Evolutionary conservation across 1,140 invertebrate genomes (phyloP).

Genomic region (Caenorhabditis briggsae): DNA sequence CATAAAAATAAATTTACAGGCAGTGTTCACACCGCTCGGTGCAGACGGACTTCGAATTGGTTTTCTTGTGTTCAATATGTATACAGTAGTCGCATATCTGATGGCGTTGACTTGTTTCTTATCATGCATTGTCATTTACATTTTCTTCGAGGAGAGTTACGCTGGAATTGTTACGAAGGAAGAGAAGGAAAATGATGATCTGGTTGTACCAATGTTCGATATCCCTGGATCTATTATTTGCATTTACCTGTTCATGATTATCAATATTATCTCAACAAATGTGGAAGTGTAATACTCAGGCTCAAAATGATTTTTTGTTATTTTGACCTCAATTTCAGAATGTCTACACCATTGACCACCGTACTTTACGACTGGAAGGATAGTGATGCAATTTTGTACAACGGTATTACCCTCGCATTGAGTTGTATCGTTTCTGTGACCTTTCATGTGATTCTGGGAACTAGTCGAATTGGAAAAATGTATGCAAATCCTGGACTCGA

Average conservation of each 20-base stretch:
- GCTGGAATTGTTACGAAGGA: slow-evolving; percentile 66
- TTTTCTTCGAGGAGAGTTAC: slow-evolving; percentile 64
- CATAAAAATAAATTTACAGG: slow-evolving; percentile 26
- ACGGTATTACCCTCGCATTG: slow-evolving; percentile 59
- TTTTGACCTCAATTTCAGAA: slow-evolving; percentile 54
- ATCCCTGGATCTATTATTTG: slow-evolving; percentile 59
- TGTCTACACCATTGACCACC: slow-evolving; percentile 65
- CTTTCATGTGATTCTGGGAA: slow-evolving; percentile 57
- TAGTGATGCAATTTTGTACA: slow-evolving; percentile 61
- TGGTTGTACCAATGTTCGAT: slow-evolving; percentile 64
- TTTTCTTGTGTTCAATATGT: slow-evolving; percentile 63
- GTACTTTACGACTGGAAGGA: slow-evolving; percentile 66
- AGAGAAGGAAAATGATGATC: slow-evolving; percentile 57
- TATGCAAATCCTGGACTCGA: not conserved
- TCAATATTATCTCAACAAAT: slow-evolving; percentile 62
- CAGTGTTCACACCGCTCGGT: slow-evolving; percentile 65
- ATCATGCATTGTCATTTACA: slow-evolving; percentile 57
- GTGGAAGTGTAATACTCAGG: slow-evolving; percentile 63
- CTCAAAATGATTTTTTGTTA: not conserved
- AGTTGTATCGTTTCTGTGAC: slow-evolving; percentile 64
- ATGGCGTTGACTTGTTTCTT: slow-evolving; percentile 63
- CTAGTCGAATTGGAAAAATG: slow-evolving; percentile 64
- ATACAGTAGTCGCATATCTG: slow-evolving; percentile 65
- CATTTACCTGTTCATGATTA: slow-evolving; percentile 63
- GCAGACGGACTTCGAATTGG: slow-evolving; percentile 41